These are phyloP conservation scores for Neolamprologus falcicula DNA, from an alignment of 2,113 vertebrate genomes.

Conservation along the genomic window DNA sequence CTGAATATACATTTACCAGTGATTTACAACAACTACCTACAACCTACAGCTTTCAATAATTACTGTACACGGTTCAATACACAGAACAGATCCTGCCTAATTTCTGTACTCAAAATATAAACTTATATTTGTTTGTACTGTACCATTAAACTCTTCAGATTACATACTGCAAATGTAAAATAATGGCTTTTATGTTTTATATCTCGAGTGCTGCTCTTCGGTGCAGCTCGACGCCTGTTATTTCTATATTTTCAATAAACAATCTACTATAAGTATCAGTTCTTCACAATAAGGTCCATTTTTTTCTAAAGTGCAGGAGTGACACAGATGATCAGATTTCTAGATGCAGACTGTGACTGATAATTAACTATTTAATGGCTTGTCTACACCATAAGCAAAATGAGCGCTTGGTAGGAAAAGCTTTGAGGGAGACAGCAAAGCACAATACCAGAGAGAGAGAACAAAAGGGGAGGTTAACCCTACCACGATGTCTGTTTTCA, in stretches of 20 bases:
- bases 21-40: slow-evolving; percentile 11
- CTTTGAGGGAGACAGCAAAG: slow-evolving; percentile 36
- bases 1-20: slow-evolving; percentile 34
- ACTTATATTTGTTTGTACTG: slow-evolving; percentile 12
- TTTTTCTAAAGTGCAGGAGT: slow-evolving; percentile 59
- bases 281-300: slow-evolving; percentile 28
- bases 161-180: slow-evolving; percentile 13
- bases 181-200: slow-evolving; percentile 28
- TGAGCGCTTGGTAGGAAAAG: not conserved
- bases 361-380: not conserved
- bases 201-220: not conserved
- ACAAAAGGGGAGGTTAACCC: not conserved
- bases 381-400: not conserved
- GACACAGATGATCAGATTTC: not conserved
- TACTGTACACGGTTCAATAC: slow-evolving; percentile 27
- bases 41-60: not conserved
- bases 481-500: not conserved
- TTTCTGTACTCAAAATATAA: slow-evolving; percentile 49
- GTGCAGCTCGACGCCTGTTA: not conserved
- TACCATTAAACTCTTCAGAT: not conserved
- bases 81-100: not conserved
- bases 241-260: slow-evolving; percentile 10
- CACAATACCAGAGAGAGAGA: slow-evolving; percentile 47
- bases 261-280: slow-evolving; percentile 13
- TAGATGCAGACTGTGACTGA: not conserved